Conservation (phyloP, 2,797 vertebrate genomes). For the Amblyraja radiata region DNA sequence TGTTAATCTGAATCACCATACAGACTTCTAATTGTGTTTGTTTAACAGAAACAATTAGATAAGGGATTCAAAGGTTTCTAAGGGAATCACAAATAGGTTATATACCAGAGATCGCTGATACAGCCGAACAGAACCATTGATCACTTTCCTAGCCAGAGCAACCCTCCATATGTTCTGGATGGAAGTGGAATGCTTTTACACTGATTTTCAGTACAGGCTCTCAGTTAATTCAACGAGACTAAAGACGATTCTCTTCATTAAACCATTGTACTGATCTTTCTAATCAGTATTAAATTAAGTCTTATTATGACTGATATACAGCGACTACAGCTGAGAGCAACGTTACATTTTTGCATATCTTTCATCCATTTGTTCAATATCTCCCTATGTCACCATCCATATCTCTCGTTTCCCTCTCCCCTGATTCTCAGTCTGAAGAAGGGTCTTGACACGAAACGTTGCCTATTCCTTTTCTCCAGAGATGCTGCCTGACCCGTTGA, state of each 20-base stretch:
- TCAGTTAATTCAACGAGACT: not conserved
- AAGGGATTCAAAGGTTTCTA: not conserved
- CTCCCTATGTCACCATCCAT: too few relatives aligned
- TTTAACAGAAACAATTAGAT: slow-evolving; percentile 5
- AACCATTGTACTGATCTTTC: not conserved
- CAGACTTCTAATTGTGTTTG: not conserved
- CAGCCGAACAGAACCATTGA: not conserved
- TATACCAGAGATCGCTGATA: not conserved
- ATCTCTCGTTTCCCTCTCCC: too few relatives aligned
- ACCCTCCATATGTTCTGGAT: not conserved
- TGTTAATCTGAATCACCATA: not conserved
- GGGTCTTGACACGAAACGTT: too few relatives aligned
- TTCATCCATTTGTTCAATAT: too few relatives aligned
- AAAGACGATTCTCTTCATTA: not conserved
- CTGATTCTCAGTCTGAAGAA: too few relatives aligned
- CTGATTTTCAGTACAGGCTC: not conserved
- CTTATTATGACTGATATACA: not conserved
- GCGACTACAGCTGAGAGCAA: not conserved
- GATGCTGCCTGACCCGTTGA: too few relatives aligned
- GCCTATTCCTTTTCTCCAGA: too few relatives aligned
- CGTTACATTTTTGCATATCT: too few relatives aligned
- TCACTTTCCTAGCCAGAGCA: not conserved
- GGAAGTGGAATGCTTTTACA: not conserved
- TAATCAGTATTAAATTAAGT: not conserved
- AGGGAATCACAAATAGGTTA: not conserved